phyloP scores from a whole-genome alignment of 2,888 invertebrate genomes.

The Dendrolimus pini region DNA sequence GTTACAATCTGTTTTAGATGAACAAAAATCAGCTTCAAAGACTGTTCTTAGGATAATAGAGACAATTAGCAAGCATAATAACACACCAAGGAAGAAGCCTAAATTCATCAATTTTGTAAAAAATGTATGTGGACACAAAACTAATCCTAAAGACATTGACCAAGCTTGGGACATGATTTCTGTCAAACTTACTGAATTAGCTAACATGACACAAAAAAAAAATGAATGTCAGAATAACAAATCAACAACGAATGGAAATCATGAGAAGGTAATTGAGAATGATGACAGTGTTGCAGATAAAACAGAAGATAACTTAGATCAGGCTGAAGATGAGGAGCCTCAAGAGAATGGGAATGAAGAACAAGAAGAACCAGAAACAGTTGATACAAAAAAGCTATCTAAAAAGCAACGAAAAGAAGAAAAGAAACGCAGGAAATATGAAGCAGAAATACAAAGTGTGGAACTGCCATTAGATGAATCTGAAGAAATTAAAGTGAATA shows the following conservation, averaged over 20 bases:
- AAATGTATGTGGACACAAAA: slow-evolving; percentile 77
- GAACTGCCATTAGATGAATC: slow-evolving; percentile 36
- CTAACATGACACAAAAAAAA: slow-evolving; percentile 44
- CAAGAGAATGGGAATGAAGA: slow-evolving; percentile 17
- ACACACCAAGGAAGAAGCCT: slow-evolving; percentile 90
- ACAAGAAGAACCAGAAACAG: slow-evolving; percentile 16
- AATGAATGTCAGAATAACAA: slow-evolving; percentile 29
- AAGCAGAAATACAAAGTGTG: slow-evolving; percentile 61
- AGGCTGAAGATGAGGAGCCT: slow-evolving; percentile 13
- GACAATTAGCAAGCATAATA: slow-evolving; percentile 82
- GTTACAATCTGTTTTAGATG: slow-evolving; percentile 80
- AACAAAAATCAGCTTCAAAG: slow-evolving; percentile 70
- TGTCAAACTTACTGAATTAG: slow-evolving; percentile 70
- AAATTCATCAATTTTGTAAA: slow-evolving; percentile 89
- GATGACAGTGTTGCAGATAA: slow-evolving; percentile 15
- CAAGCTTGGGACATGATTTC: slow-evolving; percentile 81
- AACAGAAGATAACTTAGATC: slow-evolving; percentile 15
- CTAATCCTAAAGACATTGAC: slow-evolving; percentile 76
- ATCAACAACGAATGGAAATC: slow-evolving; percentile 11
- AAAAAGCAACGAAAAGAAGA: slow-evolving; percentile 68
- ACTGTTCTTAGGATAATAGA: slow-evolving; percentile 80
- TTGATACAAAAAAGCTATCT: slow-evolving; percentile 40
- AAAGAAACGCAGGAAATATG: slow-evolving; percentile 64
- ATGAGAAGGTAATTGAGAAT: slow-evolving; percentile 12
- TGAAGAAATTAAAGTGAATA: slow-evolving; percentile 33